These are phyloP conservation scores for Mormyrus hasselquistii DNA, from an alignment of 2,797 vertebrate genomes.

Conservation along the genomic window DNA sequence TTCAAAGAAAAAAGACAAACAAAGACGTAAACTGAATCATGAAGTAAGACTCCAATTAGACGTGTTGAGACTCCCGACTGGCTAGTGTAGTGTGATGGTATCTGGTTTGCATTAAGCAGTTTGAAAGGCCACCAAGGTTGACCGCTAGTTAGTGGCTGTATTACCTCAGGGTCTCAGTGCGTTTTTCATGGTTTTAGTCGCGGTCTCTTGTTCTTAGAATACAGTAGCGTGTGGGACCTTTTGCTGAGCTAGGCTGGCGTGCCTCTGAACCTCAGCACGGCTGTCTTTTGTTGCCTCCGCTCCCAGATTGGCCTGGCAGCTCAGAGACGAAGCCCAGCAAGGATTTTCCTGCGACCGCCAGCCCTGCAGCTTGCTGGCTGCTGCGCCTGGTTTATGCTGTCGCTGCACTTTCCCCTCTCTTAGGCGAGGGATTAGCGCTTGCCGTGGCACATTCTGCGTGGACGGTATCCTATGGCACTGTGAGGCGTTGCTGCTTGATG, in stretches of 20 bases:
- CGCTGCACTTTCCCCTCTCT: constrained; percentile 20
- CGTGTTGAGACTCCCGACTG: neutral
- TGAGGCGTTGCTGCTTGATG: neutral
- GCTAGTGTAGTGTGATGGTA: neutral
- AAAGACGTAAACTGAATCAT: neutral
- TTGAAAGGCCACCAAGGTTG: constrained; percentile 14
- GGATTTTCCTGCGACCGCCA: neutral
- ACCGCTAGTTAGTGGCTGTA: constrained; percentile 25
- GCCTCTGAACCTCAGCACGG: neutral
- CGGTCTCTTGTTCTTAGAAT: neutral
- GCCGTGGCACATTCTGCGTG: constrained; percentile 14
- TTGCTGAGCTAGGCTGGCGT: neutral
- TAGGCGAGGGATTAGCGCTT: neutral
- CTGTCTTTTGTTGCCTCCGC: constrained; percentile 34
- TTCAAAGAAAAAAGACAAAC: neutral
- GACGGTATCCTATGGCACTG: constrained; percentile 27
- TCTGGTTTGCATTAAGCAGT: constrained; percentile 8
- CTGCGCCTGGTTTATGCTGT: constrained; percentile 20
- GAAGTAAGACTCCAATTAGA: neutral
- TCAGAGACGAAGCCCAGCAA: constrained; percentile 29
- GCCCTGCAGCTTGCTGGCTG: neutral
- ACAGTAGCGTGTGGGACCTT: neutral
- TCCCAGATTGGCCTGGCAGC: neutral
- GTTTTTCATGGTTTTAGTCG: constrained; percentile 31
- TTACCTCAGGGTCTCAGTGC: constrained; percentile 14